Percentiles rank a stretch among this genome's conserved stretches.
Evolutionary conservation across 2,888 invertebrate genomes (phyloP).

Genomic region (Amphipoea oculea): DNA sequence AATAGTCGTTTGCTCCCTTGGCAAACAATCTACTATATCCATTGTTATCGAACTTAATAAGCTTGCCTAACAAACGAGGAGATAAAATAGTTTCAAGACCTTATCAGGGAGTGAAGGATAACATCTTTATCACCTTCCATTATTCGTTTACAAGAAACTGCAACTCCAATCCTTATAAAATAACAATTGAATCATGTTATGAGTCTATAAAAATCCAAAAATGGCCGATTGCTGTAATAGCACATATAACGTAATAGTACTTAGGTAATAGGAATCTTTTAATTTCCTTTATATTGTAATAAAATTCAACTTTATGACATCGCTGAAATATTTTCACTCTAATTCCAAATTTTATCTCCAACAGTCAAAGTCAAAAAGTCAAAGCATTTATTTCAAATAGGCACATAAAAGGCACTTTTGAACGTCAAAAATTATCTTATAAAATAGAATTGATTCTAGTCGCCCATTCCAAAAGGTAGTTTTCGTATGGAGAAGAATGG

Average conservation of each 20-base stretch:
- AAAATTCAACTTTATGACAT: background rate
- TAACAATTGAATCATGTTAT: too few species aligned
- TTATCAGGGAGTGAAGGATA: background rate
- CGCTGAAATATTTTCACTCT: background rate
- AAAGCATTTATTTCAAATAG: too few species aligned
- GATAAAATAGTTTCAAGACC: background rate
- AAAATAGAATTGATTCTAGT: too few species aligned
- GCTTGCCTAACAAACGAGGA: background rate
- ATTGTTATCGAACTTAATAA: background rate
- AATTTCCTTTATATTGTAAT: background rate
- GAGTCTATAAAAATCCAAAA: background rate
- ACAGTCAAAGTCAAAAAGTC: too few species aligned
- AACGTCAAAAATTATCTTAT: too few species aligned
- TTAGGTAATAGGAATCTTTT: background rate
- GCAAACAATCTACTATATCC: background rate
- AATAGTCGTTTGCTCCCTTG: too few species aligned
- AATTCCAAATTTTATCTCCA: background rate
- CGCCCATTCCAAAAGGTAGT: too few species aligned
- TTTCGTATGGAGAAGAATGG: too few species aligned
- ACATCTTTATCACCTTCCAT: background rate
- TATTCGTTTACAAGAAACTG: background rate
- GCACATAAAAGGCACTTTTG: too few species aligned
- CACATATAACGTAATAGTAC: too few species aligned
- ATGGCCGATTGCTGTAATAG: background rate
- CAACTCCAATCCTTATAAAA: background rate